Percentiles rank a stretch among this genome's conserved stretches.
Evolutionary conservation across 2,888 invertebrate genomes (phyloP).

Genomic region (Spialia ferax): DNA sequence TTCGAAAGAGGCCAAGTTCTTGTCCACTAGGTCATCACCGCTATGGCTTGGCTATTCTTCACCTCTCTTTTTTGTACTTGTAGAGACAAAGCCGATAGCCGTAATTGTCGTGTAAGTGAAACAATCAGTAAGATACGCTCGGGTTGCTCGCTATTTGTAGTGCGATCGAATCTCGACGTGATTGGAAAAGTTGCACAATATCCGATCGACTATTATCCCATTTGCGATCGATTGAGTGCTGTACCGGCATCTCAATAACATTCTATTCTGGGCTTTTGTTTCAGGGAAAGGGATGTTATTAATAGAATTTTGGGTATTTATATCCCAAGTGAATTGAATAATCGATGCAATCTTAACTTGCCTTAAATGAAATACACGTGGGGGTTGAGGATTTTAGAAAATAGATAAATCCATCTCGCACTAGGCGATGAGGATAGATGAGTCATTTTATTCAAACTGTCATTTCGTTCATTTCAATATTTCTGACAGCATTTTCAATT

Average conservation of each 20-base stretch:
- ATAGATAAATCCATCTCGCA: no score
- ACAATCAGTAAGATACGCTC: not conserved
- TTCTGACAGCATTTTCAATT: no score
- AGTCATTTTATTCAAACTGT: no score
- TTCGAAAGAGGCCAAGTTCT: no score
- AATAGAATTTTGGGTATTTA: not conserved
- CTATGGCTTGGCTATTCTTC: no score
- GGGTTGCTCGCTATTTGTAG: not conserved
- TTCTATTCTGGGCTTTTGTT: not conserved
- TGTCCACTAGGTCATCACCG: no score
- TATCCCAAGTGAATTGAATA: not conserved
- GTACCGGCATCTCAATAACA: slow-evolving; percentile 4
- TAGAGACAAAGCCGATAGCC: not conserved
- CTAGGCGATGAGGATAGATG: no score
- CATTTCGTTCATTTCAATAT: no score
- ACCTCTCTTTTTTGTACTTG: not conserved
- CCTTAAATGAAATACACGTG: no score
- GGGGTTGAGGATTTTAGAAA: no score
- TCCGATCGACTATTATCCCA: slow-evolving; percentile 17
- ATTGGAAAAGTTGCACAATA: slow-evolving; percentile 35
- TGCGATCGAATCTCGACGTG: slow-evolving; percentile 22
- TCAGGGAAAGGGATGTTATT: not conserved
- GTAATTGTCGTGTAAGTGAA: not conserved
- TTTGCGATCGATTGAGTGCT: slow-evolving; percentile 22
- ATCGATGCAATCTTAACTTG: no score